These are phyloP conservation scores for Leptinotarsa juncta DNA, from an alignment of 2,888 invertebrate genomes.

Conservation along the genomic window DNA sequence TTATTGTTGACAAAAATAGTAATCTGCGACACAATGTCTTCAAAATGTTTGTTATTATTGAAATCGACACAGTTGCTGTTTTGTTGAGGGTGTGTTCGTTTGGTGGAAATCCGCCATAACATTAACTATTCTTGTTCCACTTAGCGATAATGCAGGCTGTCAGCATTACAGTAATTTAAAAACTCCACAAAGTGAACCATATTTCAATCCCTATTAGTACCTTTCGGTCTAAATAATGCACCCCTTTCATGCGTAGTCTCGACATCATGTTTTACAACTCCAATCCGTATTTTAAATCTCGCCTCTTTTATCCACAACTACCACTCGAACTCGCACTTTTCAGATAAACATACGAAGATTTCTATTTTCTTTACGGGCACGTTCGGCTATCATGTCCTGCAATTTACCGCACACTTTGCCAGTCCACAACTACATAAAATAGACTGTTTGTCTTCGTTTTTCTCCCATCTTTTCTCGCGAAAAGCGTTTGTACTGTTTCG, in stretches of 20 bases:
- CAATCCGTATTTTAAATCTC: background rate
- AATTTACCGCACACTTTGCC: constrained; percentile 39
- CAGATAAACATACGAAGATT: constrained; percentile 28
- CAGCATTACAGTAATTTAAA: background rate
- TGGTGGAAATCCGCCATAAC: background rate
- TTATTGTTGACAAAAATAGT: no score
- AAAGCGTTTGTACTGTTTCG: constrained; percentile 20
- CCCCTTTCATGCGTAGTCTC: background rate
- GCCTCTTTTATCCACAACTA: constrained; percentile 2
- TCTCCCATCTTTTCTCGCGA: constrained; percentile 26
- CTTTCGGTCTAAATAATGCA: constrained; percentile 4
- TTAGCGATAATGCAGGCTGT: background rate
- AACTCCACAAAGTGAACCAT: background rate
- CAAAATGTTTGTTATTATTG: no score
- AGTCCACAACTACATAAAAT: constrained; percentile 40
- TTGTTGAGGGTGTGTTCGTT: no score
- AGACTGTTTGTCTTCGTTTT: constrained; percentile 34
- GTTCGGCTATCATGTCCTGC: constrained; percentile 37
- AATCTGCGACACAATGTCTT: no score
- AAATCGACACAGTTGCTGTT: no score
- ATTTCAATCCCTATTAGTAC: background rate
- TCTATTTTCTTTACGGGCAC: constrained; percentile 33
- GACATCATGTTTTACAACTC: background rate
- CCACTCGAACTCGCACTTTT: constrained; percentile 12
- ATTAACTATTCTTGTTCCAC: background rate